Percentiles rank a stretch among this genome's conserved stretches.
Evolutionary conservation across 2,113 vertebrate genomes (phyloP).

Genomic region (Dinomys branickii): DNA sequence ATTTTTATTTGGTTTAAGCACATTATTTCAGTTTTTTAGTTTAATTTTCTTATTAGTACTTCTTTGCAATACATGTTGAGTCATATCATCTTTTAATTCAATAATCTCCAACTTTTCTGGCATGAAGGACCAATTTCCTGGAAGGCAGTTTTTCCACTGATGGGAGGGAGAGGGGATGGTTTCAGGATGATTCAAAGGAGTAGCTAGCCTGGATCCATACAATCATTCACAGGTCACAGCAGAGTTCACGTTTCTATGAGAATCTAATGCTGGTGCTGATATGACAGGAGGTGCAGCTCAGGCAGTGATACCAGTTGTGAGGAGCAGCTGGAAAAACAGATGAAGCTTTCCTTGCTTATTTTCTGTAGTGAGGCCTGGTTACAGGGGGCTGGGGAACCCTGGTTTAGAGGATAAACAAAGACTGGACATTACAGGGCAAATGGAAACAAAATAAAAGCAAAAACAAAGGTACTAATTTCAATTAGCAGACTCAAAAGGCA

Average conservation of each 20-base stretch:
- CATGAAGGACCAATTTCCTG: background rate
- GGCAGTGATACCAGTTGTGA: background rate
- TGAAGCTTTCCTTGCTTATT: background rate
- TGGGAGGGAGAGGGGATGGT: background rate
- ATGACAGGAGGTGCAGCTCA: background rate
- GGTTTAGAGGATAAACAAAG: background rate
- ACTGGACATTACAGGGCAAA: background rate
- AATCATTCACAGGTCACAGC: background rate
- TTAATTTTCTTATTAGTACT: background rate
- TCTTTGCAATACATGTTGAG: background rate
- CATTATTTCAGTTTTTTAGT: background rate
- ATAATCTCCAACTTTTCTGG: background rate
- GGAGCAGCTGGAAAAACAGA: background rate
- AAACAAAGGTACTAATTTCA: background rate
- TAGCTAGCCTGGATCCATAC: background rate
- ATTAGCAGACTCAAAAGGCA: background rate
- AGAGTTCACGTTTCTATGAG: background rate
- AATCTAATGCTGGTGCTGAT: background rate
- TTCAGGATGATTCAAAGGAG: background rate
- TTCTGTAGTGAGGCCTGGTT: background rate
- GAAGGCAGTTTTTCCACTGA: background rate
- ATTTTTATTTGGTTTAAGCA: background rate
- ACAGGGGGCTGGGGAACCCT: background rate
- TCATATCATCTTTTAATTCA: background rate
- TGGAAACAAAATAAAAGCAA: background rate